Conservation (phyloP, 2,797 vertebrate genomes). For the Forpus xanthops region DNA sequence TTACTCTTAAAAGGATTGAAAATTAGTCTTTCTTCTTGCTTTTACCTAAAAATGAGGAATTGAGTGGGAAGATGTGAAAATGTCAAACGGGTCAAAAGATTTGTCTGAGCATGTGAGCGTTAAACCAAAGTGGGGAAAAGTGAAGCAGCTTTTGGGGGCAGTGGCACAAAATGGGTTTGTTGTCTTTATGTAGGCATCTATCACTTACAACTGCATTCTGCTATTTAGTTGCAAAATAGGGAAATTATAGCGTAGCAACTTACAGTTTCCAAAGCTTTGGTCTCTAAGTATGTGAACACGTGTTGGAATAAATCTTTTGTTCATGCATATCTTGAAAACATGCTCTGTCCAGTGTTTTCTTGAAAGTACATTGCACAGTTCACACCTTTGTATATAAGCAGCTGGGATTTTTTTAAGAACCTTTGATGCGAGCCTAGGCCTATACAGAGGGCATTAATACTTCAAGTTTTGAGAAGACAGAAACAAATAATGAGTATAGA, state of each 20-base stretch:
- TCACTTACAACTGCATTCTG: background rate
- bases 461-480: background rate
- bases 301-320: background rate
- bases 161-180: background rate
- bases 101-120: background rate
- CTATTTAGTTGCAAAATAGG: conserved; percentile 36
- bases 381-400: background rate
- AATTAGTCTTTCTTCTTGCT: conserved; percentile 21
- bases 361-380: background rate
- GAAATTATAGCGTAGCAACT: background rate
- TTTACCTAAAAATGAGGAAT: conserved; percentile 7
- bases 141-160: background rate
- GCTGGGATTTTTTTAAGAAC: background rate
- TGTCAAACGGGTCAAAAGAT: conserved; percentile 7
- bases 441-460: background rate
- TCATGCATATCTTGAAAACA: background rate
- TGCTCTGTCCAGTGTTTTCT: background rate
- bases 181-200: background rate
- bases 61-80: background rate
- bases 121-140: background rate
- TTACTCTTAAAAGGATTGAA: background rate
- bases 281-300: background rate
- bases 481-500: background rate
- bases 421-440: background rate
- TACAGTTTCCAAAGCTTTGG: conserved; percentile 24